A percentile compares a stretch with the other conserved stretches of the same genome.
phyloP scores from a whole-genome alignment of 2,797 vertebrate species.

The Alcedo atthis region DNA sequence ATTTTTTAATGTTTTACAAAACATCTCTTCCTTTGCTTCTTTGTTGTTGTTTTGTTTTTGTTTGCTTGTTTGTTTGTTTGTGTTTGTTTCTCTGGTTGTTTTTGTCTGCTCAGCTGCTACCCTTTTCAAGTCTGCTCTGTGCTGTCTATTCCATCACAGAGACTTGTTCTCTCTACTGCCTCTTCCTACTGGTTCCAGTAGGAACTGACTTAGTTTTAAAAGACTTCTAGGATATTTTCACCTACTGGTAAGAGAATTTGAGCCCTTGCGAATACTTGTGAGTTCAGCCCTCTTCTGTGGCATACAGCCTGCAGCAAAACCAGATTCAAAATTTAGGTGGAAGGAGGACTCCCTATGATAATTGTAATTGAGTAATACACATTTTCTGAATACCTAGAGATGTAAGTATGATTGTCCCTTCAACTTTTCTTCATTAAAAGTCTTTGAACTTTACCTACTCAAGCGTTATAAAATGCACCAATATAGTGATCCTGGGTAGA shows the following conservation, averaged over 20 bases:
- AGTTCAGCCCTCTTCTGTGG: not conserved
- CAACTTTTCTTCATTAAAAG: not conserved
- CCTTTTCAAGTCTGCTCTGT: not conserved
- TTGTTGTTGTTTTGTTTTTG: not conserved
- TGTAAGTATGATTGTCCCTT: not conserved
- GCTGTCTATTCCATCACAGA: not conserved
- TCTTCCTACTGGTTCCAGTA: not conserved
- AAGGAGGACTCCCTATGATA: not conserved
- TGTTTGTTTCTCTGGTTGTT: not conserved
- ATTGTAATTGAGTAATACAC: not conserved
- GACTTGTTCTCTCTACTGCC: not conserved
- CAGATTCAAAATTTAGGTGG: not conserved
- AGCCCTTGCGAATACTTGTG: not conserved
- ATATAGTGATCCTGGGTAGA: not conserved
- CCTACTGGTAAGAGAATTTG: not conserved
- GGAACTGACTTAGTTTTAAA: not conserved
- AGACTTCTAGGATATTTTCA: not conserved
- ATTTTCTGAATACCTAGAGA: not conserved
- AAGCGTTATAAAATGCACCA: not conserved
- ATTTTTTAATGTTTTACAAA: not conserved
- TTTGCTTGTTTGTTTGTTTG: too few relatives aligned
- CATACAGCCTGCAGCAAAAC: not conserved
- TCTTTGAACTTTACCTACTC: not conserved
- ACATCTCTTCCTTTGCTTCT: not conserved
- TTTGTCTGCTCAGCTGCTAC: not conserved